Evolutionary conservation across 2,888 invertebrate species (phyloP).

Genomic region (Drosophila tripunctata): DNA sequence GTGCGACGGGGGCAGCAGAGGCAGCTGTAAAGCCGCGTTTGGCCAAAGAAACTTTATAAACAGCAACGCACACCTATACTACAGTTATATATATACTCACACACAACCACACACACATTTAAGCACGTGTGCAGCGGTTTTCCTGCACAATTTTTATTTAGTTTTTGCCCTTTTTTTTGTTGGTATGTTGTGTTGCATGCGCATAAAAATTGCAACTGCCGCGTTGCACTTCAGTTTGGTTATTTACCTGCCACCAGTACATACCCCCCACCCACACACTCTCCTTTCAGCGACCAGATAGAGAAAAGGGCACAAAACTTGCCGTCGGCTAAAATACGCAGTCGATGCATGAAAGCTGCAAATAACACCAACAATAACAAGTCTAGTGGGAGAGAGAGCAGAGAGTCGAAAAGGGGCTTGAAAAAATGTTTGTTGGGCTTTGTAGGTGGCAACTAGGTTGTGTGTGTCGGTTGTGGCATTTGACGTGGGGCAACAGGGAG

Average conservation of each 20-base stretch:
- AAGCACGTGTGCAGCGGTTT: conserved; percentile 54
- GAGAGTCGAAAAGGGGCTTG: not conserved
- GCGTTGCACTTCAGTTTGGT: conserved; percentile 51
- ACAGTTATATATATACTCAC: conserved; percentile 14
- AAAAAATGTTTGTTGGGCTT: conserved; percentile 47
- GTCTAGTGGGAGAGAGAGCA: not conserved
- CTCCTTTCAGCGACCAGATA: not conserved
- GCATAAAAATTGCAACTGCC: conserved; percentile 58
- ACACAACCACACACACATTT: conserved; percentile 16
- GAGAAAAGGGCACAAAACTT: conserved; percentile 44
- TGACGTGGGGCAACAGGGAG: conserved; percentile 46
- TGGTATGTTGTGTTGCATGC: conserved; percentile 37
- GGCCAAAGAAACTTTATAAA: conserved; percentile 56
- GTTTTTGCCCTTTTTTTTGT: conserved; percentile 27
- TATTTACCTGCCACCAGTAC: conserved; percentile 46
- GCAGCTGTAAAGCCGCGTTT: conserved; percentile 39
- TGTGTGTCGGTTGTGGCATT: conserved; percentile 15
- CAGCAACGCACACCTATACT: conserved; percentile 26
- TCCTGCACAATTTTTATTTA: conserved; percentile 29
- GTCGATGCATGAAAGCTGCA: conserved; percentile 77
- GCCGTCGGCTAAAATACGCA: conserved; percentile 69
- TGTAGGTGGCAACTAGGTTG: conserved; percentile 24
- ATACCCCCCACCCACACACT: not conserved
- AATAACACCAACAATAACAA: conserved; percentile 49
- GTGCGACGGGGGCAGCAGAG: not conserved